A percentile compares a stretch with the other conserved stretches of the same genome.
phyloP scores from a whole-genome alignment of 2,888 invertebrate species.

The Ormyrus pomaceus region DNA sequence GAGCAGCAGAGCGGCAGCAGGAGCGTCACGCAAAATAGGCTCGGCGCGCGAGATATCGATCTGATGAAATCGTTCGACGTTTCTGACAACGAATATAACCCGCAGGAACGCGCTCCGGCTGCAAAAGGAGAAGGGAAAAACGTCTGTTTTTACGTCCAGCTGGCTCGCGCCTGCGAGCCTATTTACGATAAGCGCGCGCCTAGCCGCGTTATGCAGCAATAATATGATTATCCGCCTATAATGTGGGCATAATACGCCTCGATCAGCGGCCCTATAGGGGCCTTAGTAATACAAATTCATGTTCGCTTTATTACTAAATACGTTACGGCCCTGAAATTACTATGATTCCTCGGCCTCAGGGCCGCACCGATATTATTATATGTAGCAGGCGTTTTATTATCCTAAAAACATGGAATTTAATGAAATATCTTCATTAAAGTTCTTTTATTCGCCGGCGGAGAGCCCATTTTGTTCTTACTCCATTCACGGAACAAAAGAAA shows the following conservation, averaged over 20 bases:
- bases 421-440: conserved; percentile 51
- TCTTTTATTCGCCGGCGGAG: not conserved
- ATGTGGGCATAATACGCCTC: conserved; percentile 48
- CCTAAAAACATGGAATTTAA: conserved; percentile 46
- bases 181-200: conserved; percentile 44
- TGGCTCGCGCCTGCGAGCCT: not conserved
- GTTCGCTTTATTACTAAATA: conserved; percentile 55
- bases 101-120: conserved; percentile 7
- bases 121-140: not conserved
- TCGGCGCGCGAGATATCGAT: conserved; percentile 64
- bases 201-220: conserved; percentile 50
- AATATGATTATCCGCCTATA: conserved; percentile 57
- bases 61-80: conserved; percentile 61
- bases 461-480: conserved; percentile 19
- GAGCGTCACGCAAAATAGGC: conserved; percentile 66
- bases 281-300: conserved; percentile 55
- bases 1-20: not conserved
- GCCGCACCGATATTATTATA: conserved; percentile 54
- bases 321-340: conserved; percentile 47
- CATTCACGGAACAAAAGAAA: conserved; percentile 5
- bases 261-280: conserved; percentile 35
- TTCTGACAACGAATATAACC: conserved; percentile 28
- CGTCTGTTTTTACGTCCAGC: conserved; percentile 54
- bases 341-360: conserved; percentile 52
- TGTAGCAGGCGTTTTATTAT: conserved; percentile 42